Evolutionary conservation across 2,888 invertebrate species (phyloP).

Genomic region (Alloplasta piceator): DNA sequence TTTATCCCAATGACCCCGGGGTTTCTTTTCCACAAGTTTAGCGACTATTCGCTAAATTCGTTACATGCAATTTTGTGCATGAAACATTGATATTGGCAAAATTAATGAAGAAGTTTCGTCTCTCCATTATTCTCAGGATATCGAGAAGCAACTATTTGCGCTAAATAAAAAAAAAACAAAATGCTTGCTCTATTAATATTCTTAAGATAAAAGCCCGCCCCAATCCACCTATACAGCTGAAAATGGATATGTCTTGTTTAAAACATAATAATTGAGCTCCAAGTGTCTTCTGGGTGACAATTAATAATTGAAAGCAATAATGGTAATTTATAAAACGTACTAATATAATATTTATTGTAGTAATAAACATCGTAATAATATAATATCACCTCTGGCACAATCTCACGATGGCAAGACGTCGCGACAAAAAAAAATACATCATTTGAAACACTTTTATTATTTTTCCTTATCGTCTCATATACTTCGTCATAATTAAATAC

Average conservation of each 20-base stretch:
- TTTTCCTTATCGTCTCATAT: constrained; percentile 48
- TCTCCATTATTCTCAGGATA: not conserved
- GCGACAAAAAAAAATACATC: constrained; percentile 74
- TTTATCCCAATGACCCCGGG: constrained; percentile 3
- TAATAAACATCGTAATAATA: constrained; percentile 83
- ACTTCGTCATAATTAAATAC: constrained; percentile 39
- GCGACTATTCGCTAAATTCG: too few species aligned
- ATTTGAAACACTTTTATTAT: constrained; percentile 63
- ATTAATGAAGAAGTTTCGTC: too few species aligned
- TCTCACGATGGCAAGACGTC: constrained; percentile 84
- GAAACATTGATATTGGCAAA: too few species aligned
- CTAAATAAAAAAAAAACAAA: not conserved
- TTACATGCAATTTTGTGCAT: too few species aligned
- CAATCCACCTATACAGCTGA: too few species aligned
- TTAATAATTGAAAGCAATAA: constrained; percentile 55
- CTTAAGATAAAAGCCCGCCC: not conserved
- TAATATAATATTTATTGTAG: constrained; percentile 84
- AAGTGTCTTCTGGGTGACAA: constrained; percentile 12
- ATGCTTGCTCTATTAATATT: constrained; percentile 9
- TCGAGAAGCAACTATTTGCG: not conserved
- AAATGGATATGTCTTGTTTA: too few species aligned
- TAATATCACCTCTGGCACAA: constrained; percentile 84
- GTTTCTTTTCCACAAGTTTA: not conserved
- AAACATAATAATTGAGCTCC: constrained; percentile 23
- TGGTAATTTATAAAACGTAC: constrained; percentile 82